A percentile compares a stretch with the other conserved stretches of the same genome.
phyloP scores from a whole-genome alignment of 1,140 invertebrate genomes.

The Diabrotica undecimpunctata region DNA sequence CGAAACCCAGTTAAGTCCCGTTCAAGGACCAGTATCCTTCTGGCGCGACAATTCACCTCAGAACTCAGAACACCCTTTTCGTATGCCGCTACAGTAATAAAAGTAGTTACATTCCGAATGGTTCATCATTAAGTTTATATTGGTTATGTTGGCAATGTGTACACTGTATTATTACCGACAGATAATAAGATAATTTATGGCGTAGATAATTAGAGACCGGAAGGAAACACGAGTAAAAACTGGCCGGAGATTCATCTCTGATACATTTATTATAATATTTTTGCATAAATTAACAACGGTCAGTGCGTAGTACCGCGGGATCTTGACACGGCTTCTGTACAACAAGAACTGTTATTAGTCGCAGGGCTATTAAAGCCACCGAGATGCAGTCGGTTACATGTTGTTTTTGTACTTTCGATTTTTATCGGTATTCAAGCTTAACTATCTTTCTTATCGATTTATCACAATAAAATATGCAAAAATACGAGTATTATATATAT shows the following conservation, averaged over 20 bases:
- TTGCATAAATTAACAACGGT: slow-evolving; percentile 44
- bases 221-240: slow-evolving; percentile 49
- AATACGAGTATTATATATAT: too few species aligned
- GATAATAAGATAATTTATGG: slow-evolving; percentile 47
- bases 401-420: too few species aligned
- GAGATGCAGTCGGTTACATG: too few species aligned
- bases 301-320: slow-evolving; percentile 18
- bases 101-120: too few species aligned
- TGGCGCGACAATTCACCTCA: too few species aligned
- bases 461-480: too few species aligned
- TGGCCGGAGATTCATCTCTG: slow-evolving; percentile 47
- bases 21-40: too few species aligned
- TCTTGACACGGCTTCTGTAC: slow-evolving; percentile 5
- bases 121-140: slow-evolving; percentile 7
- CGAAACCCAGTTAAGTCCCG: too few species aligned
- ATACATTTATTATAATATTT: slow-evolving; percentile 48
- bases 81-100: too few species aligned
- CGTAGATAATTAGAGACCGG: slow-evolving; percentile 46
- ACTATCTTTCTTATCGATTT: too few species aligned
- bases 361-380: neutral
- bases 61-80: too few species aligned
- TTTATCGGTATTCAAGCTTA: too few species aligned
- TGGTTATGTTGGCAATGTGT: slow-evolving; percentile 31
- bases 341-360: slow-evolving; percentile 6
- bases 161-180: slow-evolving; percentile 43